Conservation (phyloP, 2,113 vertebrate genomes). For the Salvelinus alpinus region DNA sequence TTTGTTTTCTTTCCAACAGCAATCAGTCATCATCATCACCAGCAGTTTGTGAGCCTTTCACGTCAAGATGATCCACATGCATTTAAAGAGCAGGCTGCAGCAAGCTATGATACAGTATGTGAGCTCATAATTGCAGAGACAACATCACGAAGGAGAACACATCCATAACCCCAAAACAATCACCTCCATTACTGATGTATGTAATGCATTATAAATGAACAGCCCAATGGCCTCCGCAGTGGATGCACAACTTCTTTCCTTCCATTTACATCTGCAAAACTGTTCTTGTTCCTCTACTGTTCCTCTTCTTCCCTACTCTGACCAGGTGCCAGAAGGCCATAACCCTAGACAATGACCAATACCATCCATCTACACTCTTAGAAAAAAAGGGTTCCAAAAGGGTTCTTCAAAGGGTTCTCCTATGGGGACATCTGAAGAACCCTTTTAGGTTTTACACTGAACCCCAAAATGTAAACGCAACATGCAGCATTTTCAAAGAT, state of each 20-base stretch:
- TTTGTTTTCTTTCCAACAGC: slow-evolving; percentile 54
- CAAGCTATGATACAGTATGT: slow-evolving; percentile 24
- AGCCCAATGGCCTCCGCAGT: background rate
- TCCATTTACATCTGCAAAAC: background rate
- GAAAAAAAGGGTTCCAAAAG: too few species aligned
- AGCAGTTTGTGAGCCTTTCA: slow-evolving; percentile 34
- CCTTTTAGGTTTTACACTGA: too few species aligned
- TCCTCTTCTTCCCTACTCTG: background rate
- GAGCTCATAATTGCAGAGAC: slow-evolving; percentile 33
- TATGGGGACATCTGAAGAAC: too few species aligned
- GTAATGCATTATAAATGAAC: slow-evolving; percentile 1
- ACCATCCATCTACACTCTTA: background rate
- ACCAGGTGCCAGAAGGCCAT: background rate
- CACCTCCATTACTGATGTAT: background rate
- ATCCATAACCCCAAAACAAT: slow-evolving; percentile 2
- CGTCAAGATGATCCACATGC: slow-evolving; percentile 40
- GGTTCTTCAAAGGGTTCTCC: too few species aligned
- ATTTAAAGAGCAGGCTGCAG: slow-evolving; percentile 34
- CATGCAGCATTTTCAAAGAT: too few species aligned
- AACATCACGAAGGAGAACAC: slow-evolving; percentile 20
- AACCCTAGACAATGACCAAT: background rate
- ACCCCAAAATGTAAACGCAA: too few species aligned
- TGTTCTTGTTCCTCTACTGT: background rate
- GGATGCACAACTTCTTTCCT: background rate
- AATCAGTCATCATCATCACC: slow-evolving; percentile 55